These are phyloP conservation scores for Cydia amplana DNA, from an alignment of 1,140 invertebrate genomes.

Conservation along the genomic window DNA sequence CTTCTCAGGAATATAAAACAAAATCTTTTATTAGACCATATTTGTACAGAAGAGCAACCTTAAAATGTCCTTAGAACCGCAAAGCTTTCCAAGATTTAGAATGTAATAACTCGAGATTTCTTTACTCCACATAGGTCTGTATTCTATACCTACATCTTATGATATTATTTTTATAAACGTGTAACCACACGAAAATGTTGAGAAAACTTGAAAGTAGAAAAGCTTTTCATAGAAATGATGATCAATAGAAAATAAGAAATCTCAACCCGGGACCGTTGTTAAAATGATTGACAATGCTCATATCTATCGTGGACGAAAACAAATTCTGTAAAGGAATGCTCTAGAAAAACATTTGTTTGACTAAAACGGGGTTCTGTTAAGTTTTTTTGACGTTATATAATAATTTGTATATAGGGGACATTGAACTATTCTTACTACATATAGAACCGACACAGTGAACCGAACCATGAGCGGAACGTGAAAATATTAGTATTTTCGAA, in stretches of 20 bases:
- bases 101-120: no score
- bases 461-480: no score
- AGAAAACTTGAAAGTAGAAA: not conserved
- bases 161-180: not conserved
- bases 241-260: not conserved
- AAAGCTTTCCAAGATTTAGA: no score
- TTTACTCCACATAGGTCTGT: not conserved
- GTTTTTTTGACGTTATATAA: not conserved
- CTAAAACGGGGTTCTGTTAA: not conserved
- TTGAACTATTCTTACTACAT: no score
- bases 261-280: slow-evolving; percentile 1
- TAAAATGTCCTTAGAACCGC: no score
- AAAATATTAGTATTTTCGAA: no score
- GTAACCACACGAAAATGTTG: not conserved
- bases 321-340: not conserved
- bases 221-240: not conserved
- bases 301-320: not conserved
- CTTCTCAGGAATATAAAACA: no score
- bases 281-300: slow-evolving; percentile 16
- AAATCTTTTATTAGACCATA: no score
- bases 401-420: no score
- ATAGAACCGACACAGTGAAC: no score
- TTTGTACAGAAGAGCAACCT: no score
- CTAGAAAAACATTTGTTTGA: not conserved
- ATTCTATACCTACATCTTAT: not conserved